Percentiles rank a stretch among this genome's conserved stretches.
These are phyloP conservation scores for Agrilus planipennis DNA, from an alignment of 1,140 invertebrate species.

Conservation along the genomic window DNA sequence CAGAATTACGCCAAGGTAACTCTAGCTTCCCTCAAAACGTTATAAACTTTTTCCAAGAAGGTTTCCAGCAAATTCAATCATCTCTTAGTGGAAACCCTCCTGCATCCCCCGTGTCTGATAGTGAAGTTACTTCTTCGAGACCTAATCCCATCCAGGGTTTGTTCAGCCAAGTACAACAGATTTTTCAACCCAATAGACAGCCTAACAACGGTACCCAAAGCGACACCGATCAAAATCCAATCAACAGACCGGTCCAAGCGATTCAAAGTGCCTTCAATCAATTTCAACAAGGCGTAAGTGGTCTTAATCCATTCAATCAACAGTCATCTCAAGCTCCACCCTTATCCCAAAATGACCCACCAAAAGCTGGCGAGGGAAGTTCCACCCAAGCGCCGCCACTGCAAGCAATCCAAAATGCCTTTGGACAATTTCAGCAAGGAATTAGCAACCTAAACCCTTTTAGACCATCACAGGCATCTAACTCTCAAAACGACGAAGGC, in stretches of 20 bases:
- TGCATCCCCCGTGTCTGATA: neutral
- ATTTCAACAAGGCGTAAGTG: slow-evolving; percentile 2
- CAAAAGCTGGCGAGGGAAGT: no score
- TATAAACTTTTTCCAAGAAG: neutral
- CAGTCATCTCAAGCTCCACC: neutral
- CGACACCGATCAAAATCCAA: no score
- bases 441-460: slow-evolving; percentile 11
- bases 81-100: no score
- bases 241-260: slow-evolving; percentile 4
- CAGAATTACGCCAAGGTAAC: no score
- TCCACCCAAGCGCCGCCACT: slow-evolving; percentile 2
- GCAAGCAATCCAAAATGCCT: slow-evolving; percentile 7
- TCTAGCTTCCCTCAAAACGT: slow-evolving; percentile 7
- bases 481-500: neutral
- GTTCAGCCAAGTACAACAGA: neutral
- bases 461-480: neutral
- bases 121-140: neutral
- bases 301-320: slow-evolving; percentile 6
- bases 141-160: slow-evolving; percentile 8
- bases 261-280: slow-evolving; percentile 7
- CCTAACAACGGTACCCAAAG: no score
- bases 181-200: no score
- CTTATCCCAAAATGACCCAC: no score
- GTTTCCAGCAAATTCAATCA: slow-evolving; percentile 5
- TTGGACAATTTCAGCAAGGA: slow-evolving; percentile 3